Conservation (phyloP, 1,140 invertebrate species). For the Papilio aristodemus region DNA sequence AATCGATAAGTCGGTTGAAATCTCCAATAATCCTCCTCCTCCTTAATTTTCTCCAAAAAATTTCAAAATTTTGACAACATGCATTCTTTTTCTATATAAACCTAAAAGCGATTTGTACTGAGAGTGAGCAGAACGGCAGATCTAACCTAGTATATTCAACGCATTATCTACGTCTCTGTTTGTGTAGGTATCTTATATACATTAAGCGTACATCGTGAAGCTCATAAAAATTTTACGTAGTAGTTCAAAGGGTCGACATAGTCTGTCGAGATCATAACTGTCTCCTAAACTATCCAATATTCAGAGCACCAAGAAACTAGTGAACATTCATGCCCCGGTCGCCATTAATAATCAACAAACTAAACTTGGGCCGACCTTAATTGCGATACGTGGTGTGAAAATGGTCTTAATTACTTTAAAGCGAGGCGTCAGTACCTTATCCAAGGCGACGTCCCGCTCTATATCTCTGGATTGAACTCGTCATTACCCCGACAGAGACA, state of each 20-base stretch:
- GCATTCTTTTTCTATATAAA: too few relatives aligned
- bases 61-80: too few relatives aligned
- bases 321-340: slow-evolving; percentile 2
- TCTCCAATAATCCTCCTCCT: too few relatives aligned
- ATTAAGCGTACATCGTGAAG: too few relatives aligned
- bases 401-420: slow-evolving; percentile 20
- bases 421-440: not conserved
- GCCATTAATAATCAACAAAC: slow-evolving; percentile 20
- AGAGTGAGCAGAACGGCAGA: too few relatives aligned
- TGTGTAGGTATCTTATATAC: too few relatives aligned
- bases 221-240: too few relatives aligned
- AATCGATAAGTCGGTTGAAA: too few relatives aligned
- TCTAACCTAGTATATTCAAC: too few relatives aligned
- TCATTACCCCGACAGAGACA: slow-evolving; percentile 13
- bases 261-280: slow-evolving; percentile 3
- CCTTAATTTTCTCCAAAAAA: too few relatives aligned
- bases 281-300: slow-evolving; percentile 24
- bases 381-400: not conserved
- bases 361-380: slow-evolving; percentile 9
- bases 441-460: not conserved
- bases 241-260: not conserved
- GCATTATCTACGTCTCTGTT: too few relatives aligned
- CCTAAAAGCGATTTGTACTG: too few relatives aligned
- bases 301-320: slow-evolving; percentile 10
- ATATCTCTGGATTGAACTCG: slow-evolving; percentile 8